Evolutionary conservation across 2,888 invertebrate genomes (phyloP), one percentile per base, ranked within the genome.

Genomic region (Oxystoma pomonae): DNA sequence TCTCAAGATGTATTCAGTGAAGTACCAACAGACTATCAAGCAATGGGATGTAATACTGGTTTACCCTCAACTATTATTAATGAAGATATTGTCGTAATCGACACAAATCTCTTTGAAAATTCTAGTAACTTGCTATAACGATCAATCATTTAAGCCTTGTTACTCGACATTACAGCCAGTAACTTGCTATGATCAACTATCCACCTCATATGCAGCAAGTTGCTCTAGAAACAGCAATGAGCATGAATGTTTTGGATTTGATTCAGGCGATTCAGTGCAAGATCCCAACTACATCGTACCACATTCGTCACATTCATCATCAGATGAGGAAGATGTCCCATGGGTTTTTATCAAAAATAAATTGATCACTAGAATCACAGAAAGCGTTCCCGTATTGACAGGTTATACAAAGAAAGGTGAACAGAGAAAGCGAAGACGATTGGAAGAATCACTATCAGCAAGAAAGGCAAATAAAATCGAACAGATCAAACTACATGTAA

Each of bases 131-230:
- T 53, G 53, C 53, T 53, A 53, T 53, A 5, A 53, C n/a, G 53
- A 53, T 53, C 53, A 53, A 53, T n/a, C n/a, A 53, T n/a, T n/a
- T 16, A 53, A 3, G 53, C 53, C n/a, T 53, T 9, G 53, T 53
- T 53, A 53, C n/a, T n/a, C 53, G 53, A 53, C 53, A 53, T 53
- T 53, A 53, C n/a, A 53, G 53, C 53, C 53, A 53, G n/a, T 53
- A 53, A 53, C n/a, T 53, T 53, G 53, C 53, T 53, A 53, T 53
- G 53, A 53, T 53, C 53, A 53, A 53, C 53, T n/a, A 53, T 53
- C 53, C n/a, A 53, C 53, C 53, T 53, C 18, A 16, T 53, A 53
- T 53, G 53, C 53, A 53, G 35, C 35, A 35, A 53, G 18, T 53
- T 53, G 53, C 53, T 53, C 53, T 53, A 53, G 53, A 53, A 53